phyloP scores from a whole-genome alignment of 1,140 invertebrate species.

The Onthophagus taurus region DNA sequence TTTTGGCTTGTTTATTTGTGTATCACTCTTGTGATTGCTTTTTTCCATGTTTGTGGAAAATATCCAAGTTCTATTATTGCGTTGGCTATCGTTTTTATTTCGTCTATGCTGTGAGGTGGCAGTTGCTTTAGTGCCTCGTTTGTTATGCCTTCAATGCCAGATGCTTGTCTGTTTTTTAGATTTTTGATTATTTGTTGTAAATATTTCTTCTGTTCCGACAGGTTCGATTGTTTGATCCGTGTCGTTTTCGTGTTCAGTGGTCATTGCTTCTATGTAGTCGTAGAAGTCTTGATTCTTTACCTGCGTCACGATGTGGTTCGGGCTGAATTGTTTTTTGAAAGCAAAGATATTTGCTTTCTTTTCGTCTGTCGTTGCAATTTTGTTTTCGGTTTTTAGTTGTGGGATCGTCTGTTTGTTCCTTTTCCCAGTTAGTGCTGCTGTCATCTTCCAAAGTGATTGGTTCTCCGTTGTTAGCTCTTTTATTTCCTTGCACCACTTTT shows the following conservation, averaged over 20 bases:
- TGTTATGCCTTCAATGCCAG: constrained; percentile 21
- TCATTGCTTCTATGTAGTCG: too few relatives aligned
- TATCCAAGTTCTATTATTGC: background rate
- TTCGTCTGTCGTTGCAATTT: background rate
- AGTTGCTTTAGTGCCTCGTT: constrained; percentile 9
- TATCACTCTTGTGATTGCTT: background rate
- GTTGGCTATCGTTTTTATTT: background rate
- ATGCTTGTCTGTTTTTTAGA: constrained; percentile 27
- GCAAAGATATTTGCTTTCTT: background rate
- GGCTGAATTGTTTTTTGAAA: too few relatives aligned
- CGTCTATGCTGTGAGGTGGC: background rate
- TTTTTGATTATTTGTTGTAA: constrained; percentile 22
- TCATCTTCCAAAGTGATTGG: background rate
- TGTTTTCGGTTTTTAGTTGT: background rate
- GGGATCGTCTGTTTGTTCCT: background rate
- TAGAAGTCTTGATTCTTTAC: too few relatives aligned
- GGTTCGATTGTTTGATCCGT: background rate
- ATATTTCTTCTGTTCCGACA: background rate
- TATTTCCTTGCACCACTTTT: background rate
- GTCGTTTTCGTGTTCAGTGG: background rate
- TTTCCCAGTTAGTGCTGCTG: background rate
- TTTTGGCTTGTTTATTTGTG: background rate
- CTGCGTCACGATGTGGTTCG: background rate
- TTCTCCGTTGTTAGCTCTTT: background rate
- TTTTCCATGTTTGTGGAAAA: background rate